A percentile compares a stretch with the other conserved stretches of the same genome.
Conservation (phyloP, 2,113 vertebrate species). For the Aphyosemion australe region DNA sequence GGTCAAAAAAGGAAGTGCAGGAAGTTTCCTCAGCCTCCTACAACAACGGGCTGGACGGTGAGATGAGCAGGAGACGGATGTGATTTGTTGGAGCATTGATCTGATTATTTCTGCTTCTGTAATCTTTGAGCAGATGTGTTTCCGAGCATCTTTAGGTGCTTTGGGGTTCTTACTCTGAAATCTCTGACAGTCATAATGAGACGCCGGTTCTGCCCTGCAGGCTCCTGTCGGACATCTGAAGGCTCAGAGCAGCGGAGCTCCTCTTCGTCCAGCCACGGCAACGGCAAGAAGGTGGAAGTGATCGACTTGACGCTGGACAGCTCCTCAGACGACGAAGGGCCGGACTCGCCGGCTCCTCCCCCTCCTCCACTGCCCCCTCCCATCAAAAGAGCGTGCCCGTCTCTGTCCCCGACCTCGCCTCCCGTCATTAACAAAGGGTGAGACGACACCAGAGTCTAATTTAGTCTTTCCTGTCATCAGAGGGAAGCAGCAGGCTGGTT, state of each 20-base stretch:
- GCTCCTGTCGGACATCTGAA: conserved; percentile 83
- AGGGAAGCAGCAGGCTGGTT: conserved; percentile 17
- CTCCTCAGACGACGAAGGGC: conserved; percentile 94
- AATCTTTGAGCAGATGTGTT: conserved; percentile 20
- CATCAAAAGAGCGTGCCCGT: conserved; percentile 90
- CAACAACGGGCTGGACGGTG: conserved; percentile 91
- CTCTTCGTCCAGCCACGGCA: conserved; percentile 77
- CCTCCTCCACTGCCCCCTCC: conserved; percentile 35
- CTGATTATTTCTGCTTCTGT: conserved; percentile 27
- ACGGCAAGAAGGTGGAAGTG: conserved; percentile 92
- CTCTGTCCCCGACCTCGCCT: conserved; percentile 89
- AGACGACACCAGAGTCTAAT: conserved; percentile 43
- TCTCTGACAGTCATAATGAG: neutral
- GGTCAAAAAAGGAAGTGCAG: conserved; percentile 95
- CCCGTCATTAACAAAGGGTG: conserved; percentile 91
- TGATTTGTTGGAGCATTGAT: too few relatives aligned
- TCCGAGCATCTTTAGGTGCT: neutral
- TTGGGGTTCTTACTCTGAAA: neutral
- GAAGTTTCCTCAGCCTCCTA: conserved; percentile 87
- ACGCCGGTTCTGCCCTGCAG: conserved; percentile 47
- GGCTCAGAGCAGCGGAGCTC: conserved; percentile 85
- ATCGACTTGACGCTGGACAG: conserved; percentile 97
- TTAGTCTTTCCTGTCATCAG: neutral
- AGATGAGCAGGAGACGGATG: conserved; percentile 17
- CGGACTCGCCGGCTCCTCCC: conserved; percentile 61